Evolutionary conservation across 64 coral and sea anemone genomes (phyloP).

Genomic region (Dendronephthya gigantea): DNA sequence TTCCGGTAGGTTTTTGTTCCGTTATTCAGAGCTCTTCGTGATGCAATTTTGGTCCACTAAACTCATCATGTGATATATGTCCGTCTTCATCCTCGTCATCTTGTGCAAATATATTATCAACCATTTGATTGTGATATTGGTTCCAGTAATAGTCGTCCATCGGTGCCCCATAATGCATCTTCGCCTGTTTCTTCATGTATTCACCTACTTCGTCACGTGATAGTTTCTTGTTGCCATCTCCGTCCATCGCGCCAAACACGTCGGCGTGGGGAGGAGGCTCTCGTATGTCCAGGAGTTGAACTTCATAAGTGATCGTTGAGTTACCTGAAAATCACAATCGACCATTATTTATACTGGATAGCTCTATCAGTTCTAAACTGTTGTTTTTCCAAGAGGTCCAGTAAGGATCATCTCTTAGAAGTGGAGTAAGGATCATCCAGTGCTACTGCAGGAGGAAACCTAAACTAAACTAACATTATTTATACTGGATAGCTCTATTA

Average conservation of each 20-base stretch:
- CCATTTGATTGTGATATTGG: slow-evolving; percentile 72
- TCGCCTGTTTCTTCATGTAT: slow-evolving; percentile 71
- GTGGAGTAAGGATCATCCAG: too few relatives aligned
- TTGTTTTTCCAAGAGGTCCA: too few relatives aligned
- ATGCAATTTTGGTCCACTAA: slow-evolving; percentile 81
- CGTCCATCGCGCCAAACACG: slow-evolving; percentile 85
- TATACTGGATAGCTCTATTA: too few relatives aligned
- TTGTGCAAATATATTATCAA: slow-evolving; percentile 78
- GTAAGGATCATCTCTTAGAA: too few relatives aligned
- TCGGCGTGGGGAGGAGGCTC: slow-evolving; percentile 83
- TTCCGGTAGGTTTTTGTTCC: not conserved
- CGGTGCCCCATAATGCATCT: slow-evolving; percentile 44
- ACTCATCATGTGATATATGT: slow-evolving; percentile 87
- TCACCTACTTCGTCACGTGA: slow-evolving; percentile 55
- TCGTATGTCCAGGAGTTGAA: slow-evolving; percentile 72
- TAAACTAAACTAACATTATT: too few relatives aligned
- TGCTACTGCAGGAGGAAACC: too few relatives aligned
- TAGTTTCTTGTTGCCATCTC: slow-evolving; percentile 69
- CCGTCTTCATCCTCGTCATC: slow-evolving; percentile 86
- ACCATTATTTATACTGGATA: too few relatives aligned
- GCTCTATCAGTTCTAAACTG: too few relatives aligned
- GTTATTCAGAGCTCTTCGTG: not conserved
- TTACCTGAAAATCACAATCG: slow-evolving; percentile 43
- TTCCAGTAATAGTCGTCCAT: slow-evolving; percentile 82
- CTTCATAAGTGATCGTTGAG: slow-evolving; percentile 61